Evolutionary conservation across 2,888 invertebrate species (phyloP).

Genomic region (Pilophorus perplexus): DNA sequence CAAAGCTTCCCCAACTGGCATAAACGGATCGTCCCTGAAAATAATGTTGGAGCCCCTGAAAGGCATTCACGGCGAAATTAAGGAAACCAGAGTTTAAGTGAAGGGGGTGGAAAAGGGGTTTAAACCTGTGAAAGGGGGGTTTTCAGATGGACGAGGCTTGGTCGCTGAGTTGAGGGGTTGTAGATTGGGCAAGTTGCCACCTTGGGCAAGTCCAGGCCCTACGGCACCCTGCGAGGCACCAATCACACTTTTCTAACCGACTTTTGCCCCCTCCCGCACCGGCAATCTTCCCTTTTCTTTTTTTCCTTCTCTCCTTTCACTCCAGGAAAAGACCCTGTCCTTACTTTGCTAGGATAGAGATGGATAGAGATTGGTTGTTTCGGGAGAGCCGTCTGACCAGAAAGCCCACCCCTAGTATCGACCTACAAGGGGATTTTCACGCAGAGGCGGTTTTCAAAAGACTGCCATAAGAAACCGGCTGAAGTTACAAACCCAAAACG

Average conservation of each 20-base stretch:
- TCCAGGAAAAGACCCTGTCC: too few relatives aligned
- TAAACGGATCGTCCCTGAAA: constrained; percentile 15
- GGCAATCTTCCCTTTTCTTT: too few relatives aligned
- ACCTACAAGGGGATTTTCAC: constrained; percentile 1
- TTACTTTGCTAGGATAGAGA: constrained; percentile 11
- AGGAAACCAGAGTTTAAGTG: not conserved
- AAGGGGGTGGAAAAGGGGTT: too few relatives aligned
- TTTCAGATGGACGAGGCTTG: not conserved
- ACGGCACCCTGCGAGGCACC: constrained; percentile 13
- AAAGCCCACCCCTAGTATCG: too few relatives aligned
- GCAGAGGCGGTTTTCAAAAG: too few relatives aligned
- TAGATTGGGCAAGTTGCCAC: constrained; percentile 14
- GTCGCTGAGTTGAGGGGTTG: not conserved
- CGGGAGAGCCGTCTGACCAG: not conserved
- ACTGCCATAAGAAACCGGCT: too few relatives aligned
- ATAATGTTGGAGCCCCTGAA: not conserved
- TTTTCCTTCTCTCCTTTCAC: too few relatives aligned
- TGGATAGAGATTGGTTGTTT: constrained; percentile 19
- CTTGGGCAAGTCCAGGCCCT: not conserved
- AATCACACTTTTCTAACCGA: constrained; percentile 10
- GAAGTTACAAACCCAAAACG: too few relatives aligned
- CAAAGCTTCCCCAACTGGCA: not conserved
- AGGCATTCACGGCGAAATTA: constrained; percentile 2
- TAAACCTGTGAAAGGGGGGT: too few relatives aligned
- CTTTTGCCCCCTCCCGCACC: not conserved